A percentile compares a stretch with the other conserved stretches of the same genome.
Evolutionary conservation across 2,888 invertebrate genomes (phyloP).

Genomic region (Rhamnusium bicolor): DNA sequence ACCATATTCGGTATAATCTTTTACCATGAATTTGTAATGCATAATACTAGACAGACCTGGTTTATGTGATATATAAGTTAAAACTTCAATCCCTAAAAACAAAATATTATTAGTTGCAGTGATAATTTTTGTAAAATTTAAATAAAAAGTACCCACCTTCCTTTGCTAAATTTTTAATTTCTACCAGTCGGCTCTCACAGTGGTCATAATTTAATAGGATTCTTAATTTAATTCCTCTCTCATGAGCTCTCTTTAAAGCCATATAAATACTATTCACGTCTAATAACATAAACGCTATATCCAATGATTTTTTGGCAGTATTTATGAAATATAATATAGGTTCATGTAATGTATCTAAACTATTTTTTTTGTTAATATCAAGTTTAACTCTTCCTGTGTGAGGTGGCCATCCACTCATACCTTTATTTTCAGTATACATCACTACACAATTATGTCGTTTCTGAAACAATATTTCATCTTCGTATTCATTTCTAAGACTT

Average conservation of each 20-base stretch:
- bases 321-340: constrained; percentile 63
- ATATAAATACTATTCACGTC: constrained; percentile 52
- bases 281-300: constrained; percentile 62
- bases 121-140: neutral
- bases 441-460: constrained; percentile 64
- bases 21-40: constrained; percentile 67
- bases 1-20: constrained; percentile 59
- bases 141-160: constrained; percentile 48
- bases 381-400: constrained; percentile 30
- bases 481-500: constrained; percentile 49
- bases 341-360: constrained; percentile 53
- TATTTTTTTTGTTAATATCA: constrained; percentile 44
- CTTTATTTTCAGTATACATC: constrained; percentile 54
- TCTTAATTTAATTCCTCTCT: constrained; percentile 61
- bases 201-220: constrained; percentile 62
- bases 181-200: constrained; percentile 23
- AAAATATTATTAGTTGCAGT: neutral
- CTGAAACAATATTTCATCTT: constrained; percentile 54
- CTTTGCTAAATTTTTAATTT: constrained; percentile 52
- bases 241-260: constrained; percentile 55
- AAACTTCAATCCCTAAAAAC: constrained; percentile 57
- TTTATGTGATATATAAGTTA: constrained; percentile 57
- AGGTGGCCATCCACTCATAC: constrained; percentile 59
- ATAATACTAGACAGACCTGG: constrained; percentile 59
- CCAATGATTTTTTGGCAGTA: constrained; percentile 58